Evolutionary conservation across 1,140 invertebrate species (phyloP), one percentile per base, ranked within the genome.

Genomic region (Penaeus chinensis): DNA sequence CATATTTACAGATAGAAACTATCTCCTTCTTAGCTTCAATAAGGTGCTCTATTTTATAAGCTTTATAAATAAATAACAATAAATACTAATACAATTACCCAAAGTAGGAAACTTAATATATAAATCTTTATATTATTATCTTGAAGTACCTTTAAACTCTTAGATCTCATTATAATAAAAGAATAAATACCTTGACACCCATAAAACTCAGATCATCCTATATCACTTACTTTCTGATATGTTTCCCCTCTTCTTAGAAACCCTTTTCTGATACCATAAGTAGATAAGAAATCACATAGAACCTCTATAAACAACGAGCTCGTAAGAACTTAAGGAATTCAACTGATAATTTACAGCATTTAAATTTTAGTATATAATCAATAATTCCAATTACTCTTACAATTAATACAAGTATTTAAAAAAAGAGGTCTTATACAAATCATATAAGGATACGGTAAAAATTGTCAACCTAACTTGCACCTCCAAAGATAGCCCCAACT

Each of bases 401-500:
- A 19, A n/a, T n/a, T 47, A 71, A 47, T 19, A 22, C 62, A 10
- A 69, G 19, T 24, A 18, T 47, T 69, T 83, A 47, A 62, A 83
- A 0, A 11, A 24, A n/a, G n/a, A 37, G 2, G 16, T 2, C 7
- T 42, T 13, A 83, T 22, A 22, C 63, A 71, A 83, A 71, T 83
- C 22, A 83, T 71, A 83, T 69, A 83, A 42, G 16, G 16, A 20
- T n/a, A 62, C 1, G 82, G 82, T 54, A 83, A 69, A 7, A 83
- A 16, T 22, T 71, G 19, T 47, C 27, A 83, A 47, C 27, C n/a
- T 71, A 71, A n/a, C 4, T 61, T 5, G 27, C 27, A 0, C 65
- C 82, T 8, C 24, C 42, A 27, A 83, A 69, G 1, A 85, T 11
- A 22, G 84, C 61, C 13, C 76, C 60, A 37, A 78, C 0, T 22